These are phyloP conservation scores for Parazoanthus swiftii DNA, from an alignment of 92 coral and sea anemone genomes.

Conservation along the genomic window DNA sequence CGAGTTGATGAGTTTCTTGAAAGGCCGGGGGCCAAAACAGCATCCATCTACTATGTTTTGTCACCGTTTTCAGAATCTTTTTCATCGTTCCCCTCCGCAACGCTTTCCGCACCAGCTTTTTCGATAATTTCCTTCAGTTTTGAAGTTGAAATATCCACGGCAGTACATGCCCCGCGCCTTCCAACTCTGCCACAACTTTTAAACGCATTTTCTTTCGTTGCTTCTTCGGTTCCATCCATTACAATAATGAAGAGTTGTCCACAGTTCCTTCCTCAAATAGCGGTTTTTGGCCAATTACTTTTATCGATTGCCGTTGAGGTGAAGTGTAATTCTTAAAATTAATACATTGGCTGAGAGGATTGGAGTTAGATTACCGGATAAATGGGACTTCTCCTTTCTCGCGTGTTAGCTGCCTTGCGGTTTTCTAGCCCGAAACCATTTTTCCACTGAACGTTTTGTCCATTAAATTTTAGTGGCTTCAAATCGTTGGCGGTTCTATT, in stretches of 20 bases:
- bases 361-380: not conserved
- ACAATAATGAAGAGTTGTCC: not conserved
- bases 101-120: conserved; percentile 34
- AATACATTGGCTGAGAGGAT: not conserved
- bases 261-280: not conserved
- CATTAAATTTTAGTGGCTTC: not conserved
- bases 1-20: not conserved
- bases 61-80: not conserved
- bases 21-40: not conserved
- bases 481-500: not conserved
- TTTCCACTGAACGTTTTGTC: not conserved
- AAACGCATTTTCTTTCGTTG: conserved; percentile 48
- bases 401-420: not conserved
- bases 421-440: conserved; percentile 3
- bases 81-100: conserved; percentile 21
- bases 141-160: conserved; percentile 52
- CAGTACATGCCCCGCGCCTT: conserved; percentile 71
- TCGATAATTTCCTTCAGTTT: conserved; percentile 63
- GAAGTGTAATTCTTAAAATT: not conserved
- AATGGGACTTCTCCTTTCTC: not conserved
- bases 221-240: conserved; percentile 21
- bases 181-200: conserved; percentile 70
- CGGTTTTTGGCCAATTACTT: not conserved
- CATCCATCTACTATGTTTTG: not conserved
- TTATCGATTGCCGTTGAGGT: not conserved